Evolutionary conservation across 2,113 vertebrate species (phyloP).

Genomic region (Echinops telfairi): DNA sequence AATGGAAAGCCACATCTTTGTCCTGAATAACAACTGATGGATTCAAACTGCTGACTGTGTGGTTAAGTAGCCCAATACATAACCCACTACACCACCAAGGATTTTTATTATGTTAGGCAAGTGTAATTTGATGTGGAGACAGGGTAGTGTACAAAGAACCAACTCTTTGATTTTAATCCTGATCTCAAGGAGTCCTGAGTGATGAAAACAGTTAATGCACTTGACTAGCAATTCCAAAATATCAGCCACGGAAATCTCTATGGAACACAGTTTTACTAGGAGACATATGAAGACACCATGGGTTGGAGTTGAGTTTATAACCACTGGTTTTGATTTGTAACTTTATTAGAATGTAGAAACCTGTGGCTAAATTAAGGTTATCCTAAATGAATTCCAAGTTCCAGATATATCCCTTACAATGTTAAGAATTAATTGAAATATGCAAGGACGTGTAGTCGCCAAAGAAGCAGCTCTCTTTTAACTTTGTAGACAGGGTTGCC

Average conservation of each 20-base stretch:
- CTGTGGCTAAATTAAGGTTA: not conserved
- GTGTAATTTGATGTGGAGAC: not conserved
- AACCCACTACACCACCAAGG: no score
- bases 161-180: not conserved
- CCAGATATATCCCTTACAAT: not conserved
- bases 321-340: not conserved
- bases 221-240: not conserved
- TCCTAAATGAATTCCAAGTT: not conserved
- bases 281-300: not conserved
- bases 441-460: not conserved
- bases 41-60: no score
- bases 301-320: not conserved
- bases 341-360: not conserved
- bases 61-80: no score
- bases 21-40: no score
- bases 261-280: not conserved
- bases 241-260: not conserved
- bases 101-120: not conserved
- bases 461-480: not conserved
- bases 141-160: not conserved
- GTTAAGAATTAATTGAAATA: not conserved
- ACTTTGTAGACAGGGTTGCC: not conserved
- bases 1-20: no score
- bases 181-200: not conserved
- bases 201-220: not conserved